Evolutionary conservation across 1,140 invertebrate species (phyloP).

Genomic region (Hypothenemus hampei): DNA sequence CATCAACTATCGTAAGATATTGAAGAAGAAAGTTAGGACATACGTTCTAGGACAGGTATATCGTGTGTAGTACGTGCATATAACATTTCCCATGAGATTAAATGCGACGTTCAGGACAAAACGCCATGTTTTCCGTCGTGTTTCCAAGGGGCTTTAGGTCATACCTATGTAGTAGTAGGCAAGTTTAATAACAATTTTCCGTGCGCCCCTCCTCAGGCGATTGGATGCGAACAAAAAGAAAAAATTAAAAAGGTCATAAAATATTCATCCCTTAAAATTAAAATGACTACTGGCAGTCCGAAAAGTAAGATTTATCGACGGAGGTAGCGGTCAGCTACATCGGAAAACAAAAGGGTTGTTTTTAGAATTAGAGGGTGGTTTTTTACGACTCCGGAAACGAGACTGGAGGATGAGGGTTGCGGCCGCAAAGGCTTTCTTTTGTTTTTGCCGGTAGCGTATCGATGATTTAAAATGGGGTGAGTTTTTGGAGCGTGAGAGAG

Average conservation of each 20-base stretch:
- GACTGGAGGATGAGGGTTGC: constrained; percentile 21
- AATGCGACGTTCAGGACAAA: constrained; percentile 13
- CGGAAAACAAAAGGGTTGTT: constrained; percentile 28
- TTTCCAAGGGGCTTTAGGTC: too few species aligned
- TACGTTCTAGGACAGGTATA: constrained; percentile 21
- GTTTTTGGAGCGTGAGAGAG: too few species aligned
- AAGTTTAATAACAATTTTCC: too few species aligned
- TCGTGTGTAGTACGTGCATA: constrained; percentile 18
- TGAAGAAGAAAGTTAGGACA: constrained; percentile 25
- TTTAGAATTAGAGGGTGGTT: constrained; percentile 27
- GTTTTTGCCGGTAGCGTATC: constrained; percentile 27
- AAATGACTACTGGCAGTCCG: constrained; percentile 12
- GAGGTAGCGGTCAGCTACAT: constrained; percentile 23
- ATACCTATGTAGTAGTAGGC: too few species aligned
- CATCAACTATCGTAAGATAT: constrained; percentile 26
- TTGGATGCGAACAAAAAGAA: too few species aligned
- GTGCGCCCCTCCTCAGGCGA: too few species aligned
- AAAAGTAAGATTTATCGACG: constrained; percentile 28
- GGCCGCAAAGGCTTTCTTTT: constrained; percentile 26
- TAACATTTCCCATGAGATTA: constrained; percentile 18
- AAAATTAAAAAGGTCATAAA: too few species aligned
- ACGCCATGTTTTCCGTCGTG: too few species aligned
- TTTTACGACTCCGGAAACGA: constrained; percentile 24
- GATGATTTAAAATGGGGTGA: constrained; percentile 28
- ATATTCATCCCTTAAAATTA: constrained; percentile 24